Conservation (phyloP, 2,113 vertebrate species). For the Saccopteryx bilineata region DNA sequence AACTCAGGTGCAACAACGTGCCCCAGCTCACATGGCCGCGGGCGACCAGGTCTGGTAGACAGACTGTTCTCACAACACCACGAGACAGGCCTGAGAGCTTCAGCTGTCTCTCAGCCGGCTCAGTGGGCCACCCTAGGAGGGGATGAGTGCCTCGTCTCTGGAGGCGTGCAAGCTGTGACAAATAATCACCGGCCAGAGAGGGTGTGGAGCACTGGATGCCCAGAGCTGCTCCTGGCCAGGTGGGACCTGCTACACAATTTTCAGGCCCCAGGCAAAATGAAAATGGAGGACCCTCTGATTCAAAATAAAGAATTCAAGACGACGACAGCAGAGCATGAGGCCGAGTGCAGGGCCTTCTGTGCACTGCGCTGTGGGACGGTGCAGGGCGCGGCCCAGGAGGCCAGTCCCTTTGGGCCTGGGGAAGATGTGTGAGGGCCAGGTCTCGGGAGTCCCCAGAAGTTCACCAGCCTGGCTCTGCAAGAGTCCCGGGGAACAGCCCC, state of each 20-base stretch:
- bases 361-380: fast-evolving
- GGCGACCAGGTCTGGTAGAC: neutral
- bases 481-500: neutral
- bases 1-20: neutral
- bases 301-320: neutral
- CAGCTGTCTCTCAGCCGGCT: neutral
- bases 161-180: neutral
- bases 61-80: neutral
- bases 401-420: neutral
- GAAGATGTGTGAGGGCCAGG: neutral
- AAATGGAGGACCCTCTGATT: neutral
- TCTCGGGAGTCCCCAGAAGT: neutral
- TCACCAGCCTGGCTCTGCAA: neutral
- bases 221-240: neutral
- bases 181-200: no score
- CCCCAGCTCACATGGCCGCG: no score
- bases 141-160: neutral
- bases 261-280: neutral
- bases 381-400: fast-evolving
- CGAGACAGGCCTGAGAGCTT: neutral
- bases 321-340: no score
- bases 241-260: neutral
- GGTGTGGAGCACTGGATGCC: neutral
- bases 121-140: neutral
- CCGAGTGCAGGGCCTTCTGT: fast-evolving